These are phyloP conservation scores for Ctenopoma kingsleyae DNA, from an alignment of 2,797 vertebrate species.

Conservation along the genomic window DNA sequence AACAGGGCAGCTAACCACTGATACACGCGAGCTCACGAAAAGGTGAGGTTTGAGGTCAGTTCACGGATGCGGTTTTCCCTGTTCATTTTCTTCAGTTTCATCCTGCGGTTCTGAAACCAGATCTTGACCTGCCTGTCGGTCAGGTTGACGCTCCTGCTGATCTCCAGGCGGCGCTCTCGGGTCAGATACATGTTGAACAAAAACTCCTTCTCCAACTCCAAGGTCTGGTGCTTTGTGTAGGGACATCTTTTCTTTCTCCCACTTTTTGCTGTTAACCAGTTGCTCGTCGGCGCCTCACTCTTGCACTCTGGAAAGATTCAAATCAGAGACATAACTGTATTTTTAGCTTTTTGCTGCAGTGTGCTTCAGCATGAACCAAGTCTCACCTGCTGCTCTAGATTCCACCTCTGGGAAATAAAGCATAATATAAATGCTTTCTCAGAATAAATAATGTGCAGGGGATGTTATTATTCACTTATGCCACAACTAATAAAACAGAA, in stretches of 20 bases:
- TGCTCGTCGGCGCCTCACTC: constrained; percentile 93
- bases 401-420: constrained; percentile 69
- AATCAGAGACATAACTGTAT: constrained; percentile 12
- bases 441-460: constrained; percentile 41
- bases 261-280: constrained; percentile 99
- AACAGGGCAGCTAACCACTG: constrained; percentile 34
- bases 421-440: constrained; percentile 34
- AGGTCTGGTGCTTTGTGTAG: constrained; percentile 99
- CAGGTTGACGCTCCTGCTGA: constrained; percentile 99
- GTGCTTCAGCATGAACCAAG: neutral
- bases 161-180: constrained; percentile 99
- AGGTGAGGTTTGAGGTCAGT: constrained; percentile 99
- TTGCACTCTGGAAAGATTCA: constrained; percentile 88
- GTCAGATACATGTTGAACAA: constrained; percentile 99
- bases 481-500: constrained; percentile 44
- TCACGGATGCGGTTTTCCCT: constrained; percentile 98
- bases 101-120: constrained; percentile 99
- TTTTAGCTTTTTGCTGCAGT: neutral
- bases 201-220: constrained; percentile 99
- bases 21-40: constrained; percentile 89
- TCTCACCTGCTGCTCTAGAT: constrained; percentile 57
- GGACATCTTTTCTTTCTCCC: constrained; percentile 99
- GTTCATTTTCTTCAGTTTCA: constrained; percentile 99
- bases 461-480: constrained; percentile 46
- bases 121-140: constrained; percentile 99